Conservation (phyloP, 2,797 vertebrate species). For the Nasua narica region DNA sequence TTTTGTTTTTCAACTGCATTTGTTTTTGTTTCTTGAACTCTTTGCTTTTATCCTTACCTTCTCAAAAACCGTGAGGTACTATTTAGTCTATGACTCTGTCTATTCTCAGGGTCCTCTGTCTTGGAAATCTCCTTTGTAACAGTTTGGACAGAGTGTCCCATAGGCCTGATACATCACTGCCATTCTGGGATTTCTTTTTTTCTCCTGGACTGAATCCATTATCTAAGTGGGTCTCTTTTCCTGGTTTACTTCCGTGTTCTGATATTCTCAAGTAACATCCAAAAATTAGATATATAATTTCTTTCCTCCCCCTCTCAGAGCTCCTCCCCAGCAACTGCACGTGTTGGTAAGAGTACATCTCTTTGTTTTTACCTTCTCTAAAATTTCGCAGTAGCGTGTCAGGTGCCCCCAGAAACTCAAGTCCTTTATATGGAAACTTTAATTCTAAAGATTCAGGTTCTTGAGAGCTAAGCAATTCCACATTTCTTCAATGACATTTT, state of each 20-base stretch:
- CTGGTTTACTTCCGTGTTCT: not conserved
- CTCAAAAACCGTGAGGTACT: not conserved
- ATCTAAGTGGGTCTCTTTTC: not conserved
- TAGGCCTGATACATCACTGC: not conserved
- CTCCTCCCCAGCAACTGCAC: not conserved
- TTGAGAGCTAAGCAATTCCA: not conserved
- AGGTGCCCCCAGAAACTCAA: not conserved
- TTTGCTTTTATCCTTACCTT: not conserved
- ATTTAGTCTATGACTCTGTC: not conserved
- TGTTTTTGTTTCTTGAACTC: not conserved
- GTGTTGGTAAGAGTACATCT: not conserved
- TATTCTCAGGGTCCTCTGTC: not conserved
- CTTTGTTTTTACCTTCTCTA: not conserved
- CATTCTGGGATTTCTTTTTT: not conserved
- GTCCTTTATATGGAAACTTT: not conserved
- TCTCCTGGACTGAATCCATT: not conserved
- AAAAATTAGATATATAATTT: not conserved
- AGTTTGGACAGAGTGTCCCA: not conserved
- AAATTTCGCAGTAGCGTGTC: not conserved
- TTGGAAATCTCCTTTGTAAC: not conserved
- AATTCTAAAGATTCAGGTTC: not conserved
- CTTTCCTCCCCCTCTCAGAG: not conserved
- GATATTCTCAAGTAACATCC: not conserved
- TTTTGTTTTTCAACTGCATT: not conserved
- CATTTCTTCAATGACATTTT: not conserved